Base-by-base conservation (phyloP, 2,888 invertebrate genomes). In the Stomorhina lunata region DNA sequence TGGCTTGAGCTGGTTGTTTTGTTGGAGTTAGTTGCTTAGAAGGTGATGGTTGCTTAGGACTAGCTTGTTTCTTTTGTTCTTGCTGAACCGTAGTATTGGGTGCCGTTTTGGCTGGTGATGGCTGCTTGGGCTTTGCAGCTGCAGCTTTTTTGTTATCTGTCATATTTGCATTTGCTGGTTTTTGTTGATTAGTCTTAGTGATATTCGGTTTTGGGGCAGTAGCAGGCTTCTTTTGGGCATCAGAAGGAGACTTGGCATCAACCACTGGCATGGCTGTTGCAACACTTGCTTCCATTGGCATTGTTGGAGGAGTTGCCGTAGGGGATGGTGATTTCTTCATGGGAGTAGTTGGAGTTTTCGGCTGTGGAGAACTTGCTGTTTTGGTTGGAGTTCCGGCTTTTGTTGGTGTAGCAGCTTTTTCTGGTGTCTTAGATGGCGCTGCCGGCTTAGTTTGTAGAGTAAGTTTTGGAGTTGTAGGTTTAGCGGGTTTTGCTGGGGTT, bases 121-220 rank as follows among this genome's bases (percentile, higher is more conserved):
- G 40, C 4, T 96, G 89, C 97, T 93, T 87, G 96, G 97, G 90
- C 98, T 98, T n/a, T 97, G 95, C 20, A 97, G 90, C 98, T 98
- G 17, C 32, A 10, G 32, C 10, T 22, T 76, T 76, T 37, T 91
- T 98, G 98, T 91, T 96, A 95, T 96, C 89, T 97, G 93, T 86
- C 96, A 96, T 34, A 29, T 22, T 72, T 12, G 20, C 5, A 25
- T 15, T 89, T 98, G 98, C 10, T 96, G 96, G 22, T 32, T 98
- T 91, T 98, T 98, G 91, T 96, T 97, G 87, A 17, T 53, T 73
- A 20, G 10, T 80, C 34, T 98, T 92, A 89, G 87, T 98, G 93
- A 97, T 98, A 96, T 91, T 98, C 98, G 43, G 97, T 96, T 89
- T 97, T 96, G 89, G 20, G 17, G 66, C 27, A 20, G 29, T 25